These are phyloP conservation scores for Parnassius glacialis DNA, from an alignment of 2,888 invertebrate genomes.

Conservation along the genomic window DNA sequence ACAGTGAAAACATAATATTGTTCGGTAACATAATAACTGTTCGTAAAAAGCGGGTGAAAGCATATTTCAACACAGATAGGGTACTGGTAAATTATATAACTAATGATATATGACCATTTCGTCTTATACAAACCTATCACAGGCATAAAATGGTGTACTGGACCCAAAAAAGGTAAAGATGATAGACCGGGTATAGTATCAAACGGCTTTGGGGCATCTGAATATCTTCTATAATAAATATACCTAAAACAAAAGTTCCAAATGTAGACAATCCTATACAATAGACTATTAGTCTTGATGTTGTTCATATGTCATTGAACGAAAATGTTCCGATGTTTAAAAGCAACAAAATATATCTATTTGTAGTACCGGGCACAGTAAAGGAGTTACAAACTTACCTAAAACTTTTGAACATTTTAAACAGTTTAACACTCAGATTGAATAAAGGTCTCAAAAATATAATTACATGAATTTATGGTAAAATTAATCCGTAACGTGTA, in stretches of 20 bases:
- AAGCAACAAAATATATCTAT: not conserved
- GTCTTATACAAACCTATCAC: slow-evolving; percentile 49
- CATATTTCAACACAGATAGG: too few relatives aligned
- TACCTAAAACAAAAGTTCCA: slow-evolving; percentile 9
- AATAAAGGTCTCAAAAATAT: too few relatives aligned
- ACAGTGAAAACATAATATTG: too few relatives aligned
- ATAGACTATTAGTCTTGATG: not conserved
- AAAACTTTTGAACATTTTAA: slow-evolving; percentile 9
- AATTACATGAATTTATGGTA: too few relatives aligned
- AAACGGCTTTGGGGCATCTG: slow-evolving; percentile 46
- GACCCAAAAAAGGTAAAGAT: slow-evolving; percentile 59
- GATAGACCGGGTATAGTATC: slow-evolving; percentile 60
- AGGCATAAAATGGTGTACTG: slow-evolving; percentile 60
- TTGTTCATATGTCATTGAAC: not conserved
- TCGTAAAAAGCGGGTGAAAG: too few relatives aligned
- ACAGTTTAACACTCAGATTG: not conserved
- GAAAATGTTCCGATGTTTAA: not conserved
- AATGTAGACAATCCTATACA: not conserved
- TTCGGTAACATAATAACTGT: too few relatives aligned
- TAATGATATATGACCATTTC: too few relatives aligned
- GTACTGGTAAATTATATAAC: too few relatives aligned
- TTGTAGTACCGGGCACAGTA: not conserved
- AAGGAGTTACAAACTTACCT: not conserved
- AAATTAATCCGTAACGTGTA: too few relatives aligned
- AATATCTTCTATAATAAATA: slow-evolving; percentile 26